A percentile compares a stretch with the other conserved stretches of the same genome.
Evolutionary conservation across 2,113 vertebrate species (phyloP).

Genomic region (Patagioenas fasciata): DNA sequence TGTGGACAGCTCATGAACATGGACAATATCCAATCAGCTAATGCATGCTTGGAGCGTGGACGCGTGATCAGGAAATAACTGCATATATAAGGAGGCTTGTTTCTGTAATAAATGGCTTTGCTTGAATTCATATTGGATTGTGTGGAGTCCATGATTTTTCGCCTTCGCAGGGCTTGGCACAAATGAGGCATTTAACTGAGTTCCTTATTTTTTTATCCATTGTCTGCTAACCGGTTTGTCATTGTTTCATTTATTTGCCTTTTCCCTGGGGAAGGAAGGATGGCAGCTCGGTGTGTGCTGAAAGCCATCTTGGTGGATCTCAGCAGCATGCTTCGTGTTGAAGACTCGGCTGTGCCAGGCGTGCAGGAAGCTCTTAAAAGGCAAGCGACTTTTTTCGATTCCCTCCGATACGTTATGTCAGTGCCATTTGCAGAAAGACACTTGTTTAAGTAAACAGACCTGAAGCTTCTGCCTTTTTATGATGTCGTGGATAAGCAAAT

Average conservation of each 20-base stretch:
- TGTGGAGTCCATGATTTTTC: no score
- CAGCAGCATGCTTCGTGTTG: constrained; percentile 92
- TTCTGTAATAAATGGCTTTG: no score
- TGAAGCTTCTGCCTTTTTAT: neutral
- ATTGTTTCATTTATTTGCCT: constrained; percentile 52
- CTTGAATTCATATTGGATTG: no score
- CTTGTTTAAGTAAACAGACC: constrained; percentile 9
- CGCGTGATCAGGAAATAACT: no score
- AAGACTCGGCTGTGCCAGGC: constrained; percentile 89
- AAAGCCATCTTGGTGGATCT: constrained; percentile 96
- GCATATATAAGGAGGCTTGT: no score
- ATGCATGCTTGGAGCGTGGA: no score
- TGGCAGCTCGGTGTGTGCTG: constrained; percentile 83
- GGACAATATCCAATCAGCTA: no score
- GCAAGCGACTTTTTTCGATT: constrained; percentile 69
- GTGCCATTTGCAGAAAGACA: neutral
- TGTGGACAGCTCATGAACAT: no score
- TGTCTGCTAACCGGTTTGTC: constrained; percentile 60
- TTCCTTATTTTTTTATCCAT: constrained; percentile 65
- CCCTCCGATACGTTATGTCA: neutral
- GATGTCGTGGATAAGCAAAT: neutral
- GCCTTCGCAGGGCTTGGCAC: no score
- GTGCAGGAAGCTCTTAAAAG: constrained; percentile 92
- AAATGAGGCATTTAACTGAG: constrained; percentile 18
- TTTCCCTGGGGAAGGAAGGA: constrained; percentile 64